Base-by-base conservation (phyloP, 2,888 invertebrate species). In the Eubasilissa splendida region DNA sequence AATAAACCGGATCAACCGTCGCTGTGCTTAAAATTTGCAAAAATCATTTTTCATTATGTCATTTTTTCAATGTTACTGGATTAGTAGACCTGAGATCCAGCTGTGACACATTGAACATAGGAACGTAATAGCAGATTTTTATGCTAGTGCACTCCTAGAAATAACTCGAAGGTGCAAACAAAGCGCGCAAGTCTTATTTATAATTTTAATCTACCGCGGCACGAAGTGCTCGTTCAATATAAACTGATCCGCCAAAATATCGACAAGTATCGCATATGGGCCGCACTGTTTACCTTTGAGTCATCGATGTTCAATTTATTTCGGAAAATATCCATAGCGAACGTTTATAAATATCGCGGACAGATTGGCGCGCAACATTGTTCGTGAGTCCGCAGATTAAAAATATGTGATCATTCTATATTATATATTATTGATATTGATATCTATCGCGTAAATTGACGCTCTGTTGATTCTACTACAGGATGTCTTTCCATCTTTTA, bases 281-380 rank as follows among this genome's bases (percentile, higher is more conserved):
- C 12, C 31, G 63, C 33, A 12, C 12, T 63, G 63, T 63, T 63
- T 63, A 12, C 11, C 42, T 63, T 63, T 63, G 63, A 63, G 33
- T 63, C 63, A 63, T 12, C 63, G 12, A 33, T 12, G 11, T 33
- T 31, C 31, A 31, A 31, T 63, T 31, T 63, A 33, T 33, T 33
- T 33, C 33, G 11, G 4, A n/a, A 33, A 63, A 63, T 63, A 63
- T 63, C 22, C 60, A 63, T 7, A 63, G 22, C 63, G 11, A 63
- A 63, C 12, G 63, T 63, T 63, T 63, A 33, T 63, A 31, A 63
- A 63, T 63, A 63, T 42, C 42, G 42, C 42, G 42, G 42, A 42
- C 7, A 63, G 22, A 63, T 63, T 63, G 42, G 12, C 63, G 7
- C 42, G 33, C 42, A 3, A 22, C 33, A 12, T 63, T 63, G 5